These are phyloP conservation scores for Petromus typicus DNA, from an alignment of 2,113 vertebrate species.

Conservation along the genomic window DNA sequence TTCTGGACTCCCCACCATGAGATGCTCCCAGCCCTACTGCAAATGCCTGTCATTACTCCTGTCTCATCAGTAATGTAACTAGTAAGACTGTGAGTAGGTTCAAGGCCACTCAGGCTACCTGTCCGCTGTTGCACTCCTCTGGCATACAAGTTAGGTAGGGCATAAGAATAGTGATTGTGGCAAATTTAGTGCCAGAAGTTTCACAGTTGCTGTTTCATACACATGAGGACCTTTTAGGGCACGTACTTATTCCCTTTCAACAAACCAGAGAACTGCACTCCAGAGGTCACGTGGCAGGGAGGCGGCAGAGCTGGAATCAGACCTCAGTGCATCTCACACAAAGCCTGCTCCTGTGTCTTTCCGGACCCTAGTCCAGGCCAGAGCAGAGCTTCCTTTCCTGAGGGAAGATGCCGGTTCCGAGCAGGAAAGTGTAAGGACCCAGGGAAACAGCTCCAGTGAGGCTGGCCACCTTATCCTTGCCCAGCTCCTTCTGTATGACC, in stretches of 20 bases:
- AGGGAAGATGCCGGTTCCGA: neutral
- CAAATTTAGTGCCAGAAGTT: neutral
- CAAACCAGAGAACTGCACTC: conserved; percentile 19
- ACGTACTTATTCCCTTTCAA: neutral
- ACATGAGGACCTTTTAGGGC: neutral
- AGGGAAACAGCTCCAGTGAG: neutral
- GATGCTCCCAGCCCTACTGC: no score
- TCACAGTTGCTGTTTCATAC: neutral
- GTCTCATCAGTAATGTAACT: neutral
- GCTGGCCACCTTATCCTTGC: neutral
- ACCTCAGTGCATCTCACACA: neutral
- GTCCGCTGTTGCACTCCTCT: neutral
- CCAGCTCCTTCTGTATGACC: neutral
- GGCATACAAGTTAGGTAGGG: no score
- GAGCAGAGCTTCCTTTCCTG: neutral
- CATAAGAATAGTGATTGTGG: neutral
- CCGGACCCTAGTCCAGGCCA: neutral
- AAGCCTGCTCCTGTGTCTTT: neutral
- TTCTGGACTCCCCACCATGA: neutral
- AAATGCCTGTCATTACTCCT: neutral
- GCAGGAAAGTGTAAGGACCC: neutral
- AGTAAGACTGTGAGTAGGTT: neutral
- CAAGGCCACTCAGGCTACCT: neutral
- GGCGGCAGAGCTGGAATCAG: neutral
- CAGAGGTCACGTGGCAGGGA: neutral